Base-by-base conservation (phyloP, 2,888 invertebrate species). In the Polydesmus complanatus region DNA sequence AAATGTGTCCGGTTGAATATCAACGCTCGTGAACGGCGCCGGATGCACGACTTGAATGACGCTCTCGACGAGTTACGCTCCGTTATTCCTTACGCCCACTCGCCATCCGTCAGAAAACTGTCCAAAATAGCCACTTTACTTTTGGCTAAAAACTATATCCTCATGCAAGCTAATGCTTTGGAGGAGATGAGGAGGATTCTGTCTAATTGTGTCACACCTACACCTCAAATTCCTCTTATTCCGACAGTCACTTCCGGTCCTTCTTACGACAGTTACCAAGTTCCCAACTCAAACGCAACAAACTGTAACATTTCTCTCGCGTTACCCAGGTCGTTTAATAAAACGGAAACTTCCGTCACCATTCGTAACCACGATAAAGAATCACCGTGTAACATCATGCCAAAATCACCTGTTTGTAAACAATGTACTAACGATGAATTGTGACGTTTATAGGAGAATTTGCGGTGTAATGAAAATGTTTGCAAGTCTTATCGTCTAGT, bases 31-130 rank as follows among this genome's bases (percentile, higher is more conserved):
- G 95, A 95, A 73, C 79, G 95, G 62, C 79, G 94, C 69, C 80
- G 95, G 70, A 95, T 95, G 95, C 95, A 95, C 73, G 95, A 95
- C 78, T 79, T 96, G 72, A 95, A 96, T 72, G 95, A 95, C 74
- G 95, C 95, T 0, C 77, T 96, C 61, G 95, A 96, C 72, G 95
- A 96, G 73, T 78, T 95, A 19, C 82, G 93, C 21, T 83, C 88
- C 61, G 94, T 95, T 62, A 95, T 95, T 68, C 95, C 95, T 0
- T 95, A 95, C 73, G 95, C 95, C 1, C 95, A 96, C 73, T 93
- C 94, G 25, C 93, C 93, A 3, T 92, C 91, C 49, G 95, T 95
- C 48, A 80, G 95, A 60, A 96, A 96, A 72, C 76, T 96, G 59
- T 92, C 92, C 59, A 96, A 96, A 77, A 96, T 96, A 66, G 95